Base-by-base conservation (phyloP, 2,888 invertebrate genomes). In the Monopis laevigella region DNA sequence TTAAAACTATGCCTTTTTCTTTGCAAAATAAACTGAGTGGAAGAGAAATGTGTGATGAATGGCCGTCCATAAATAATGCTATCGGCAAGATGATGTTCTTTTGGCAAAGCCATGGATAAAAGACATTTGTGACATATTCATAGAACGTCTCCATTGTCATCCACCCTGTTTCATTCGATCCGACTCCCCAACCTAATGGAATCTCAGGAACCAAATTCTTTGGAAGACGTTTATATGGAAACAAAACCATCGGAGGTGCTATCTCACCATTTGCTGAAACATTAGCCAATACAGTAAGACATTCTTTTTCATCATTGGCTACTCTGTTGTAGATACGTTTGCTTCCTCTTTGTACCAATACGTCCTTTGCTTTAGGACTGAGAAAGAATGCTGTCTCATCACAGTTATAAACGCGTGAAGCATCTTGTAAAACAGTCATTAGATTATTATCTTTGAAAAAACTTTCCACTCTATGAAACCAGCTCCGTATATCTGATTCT, bases 51-150 rank as follows among this genome's bases (percentile, higher is more conserved):
- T 50, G 48, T 12, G 48, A 47, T 6, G 39, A 46, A 27, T 53
- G 53, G 12, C 50, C 51, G 43, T 53, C 53, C 27, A 53, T 28
- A 46, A 51, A 55, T 39, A 53, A 44, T 8, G 42, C 45, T 16
- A 55, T 43, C 8, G 53, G 51, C 10, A 49, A 21, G 42, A 32
- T 28, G 26, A 51, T 47, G 38, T 45, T 38, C 11, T 52, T 38
- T 39, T 47, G 29, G 24, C 21, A n/a, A 17, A 53, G 43, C 49
- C 51, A 55, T 27, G 46, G 46, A 35, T 51, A 46, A 42, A 52
- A 52, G 2, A 43, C 29, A 34, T 52, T 49, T 3, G 48, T 19
- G 3, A 46, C 17, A 36, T 50, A 46, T 34, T 44, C 41, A 27
- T 46, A 47, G 24, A 49, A 47, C 19, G 47, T 26, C 26, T 45